These are phyloP conservation scores for Alligator sinensis DNA, from an alignment of 2,113 vertebrate genomes.

Conservation along the genomic window DNA sequence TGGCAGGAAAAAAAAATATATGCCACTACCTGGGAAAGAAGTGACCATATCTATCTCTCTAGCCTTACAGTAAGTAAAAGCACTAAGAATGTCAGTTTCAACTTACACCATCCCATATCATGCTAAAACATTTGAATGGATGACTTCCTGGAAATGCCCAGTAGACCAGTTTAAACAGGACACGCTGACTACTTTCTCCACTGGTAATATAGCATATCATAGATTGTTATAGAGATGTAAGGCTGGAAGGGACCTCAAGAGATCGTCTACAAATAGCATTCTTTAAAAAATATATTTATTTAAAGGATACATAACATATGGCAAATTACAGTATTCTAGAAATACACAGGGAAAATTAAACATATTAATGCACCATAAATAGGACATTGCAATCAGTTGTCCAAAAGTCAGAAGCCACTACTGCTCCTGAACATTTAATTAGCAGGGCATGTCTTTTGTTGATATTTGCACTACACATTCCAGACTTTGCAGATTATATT, in stretches of 20 bases:
- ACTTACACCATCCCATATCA: background rate
- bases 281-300: slow-evolving; percentile 67
- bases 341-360: slow-evolving; percentile 18
- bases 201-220: background rate
- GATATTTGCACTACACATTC: slow-evolving; percentile 3
- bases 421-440: background rate
- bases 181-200: background rate
- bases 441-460: background rate
- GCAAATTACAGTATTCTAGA: slow-evolving; percentile 24
- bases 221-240: too few species aligned
- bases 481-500: background rate
- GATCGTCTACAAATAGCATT: background rate
- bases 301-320: slow-evolving; percentile 31
- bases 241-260: too few species aligned
- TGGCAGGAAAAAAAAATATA: background rate
- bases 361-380: background rate
- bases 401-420: slow-evolving; percentile 18
- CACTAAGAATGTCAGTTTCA: background rate
- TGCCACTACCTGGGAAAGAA: background rate
- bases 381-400: background rate
- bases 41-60: background rate
- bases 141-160: background rate
- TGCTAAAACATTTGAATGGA: background rate
- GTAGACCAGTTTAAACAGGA: background rate
- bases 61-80: background rate